Base-by-base conservation (phyloP, 2,113 vertebrate genomes). In the Microcebus ravelobensis region DNA sequence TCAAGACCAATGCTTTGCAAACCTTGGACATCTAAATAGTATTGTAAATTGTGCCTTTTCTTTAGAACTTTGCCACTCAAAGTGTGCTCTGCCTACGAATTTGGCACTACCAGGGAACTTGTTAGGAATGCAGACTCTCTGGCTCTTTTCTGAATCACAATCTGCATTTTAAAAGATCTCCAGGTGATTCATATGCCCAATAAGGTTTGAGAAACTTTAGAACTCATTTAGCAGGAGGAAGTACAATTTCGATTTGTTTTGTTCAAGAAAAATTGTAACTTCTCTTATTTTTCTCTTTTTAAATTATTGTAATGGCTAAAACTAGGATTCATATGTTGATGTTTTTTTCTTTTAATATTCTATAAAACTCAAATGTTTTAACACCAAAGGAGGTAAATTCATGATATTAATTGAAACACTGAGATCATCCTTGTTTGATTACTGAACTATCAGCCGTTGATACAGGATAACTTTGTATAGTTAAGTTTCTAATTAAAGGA, bases 211-310 rank as follows among this genome's bases (percentile, higher is more conserved):
- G 90, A 91, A 94, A 11, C 77, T 96, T 90, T 74, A 93, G 36
- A 89, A 68, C 27, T 93, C 55, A 67, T 14, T 4, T 84, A 80
- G 50, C 31, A 20, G 1, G 45, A 95, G 52, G 50, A 93, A 82
- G 67, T 94, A 85, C 94, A 95, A 87, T 94, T 34, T 65, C 91
- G 50, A 15, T 55, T 91, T 90, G 52, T 91, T 93, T 82, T 73
- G 45, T 87, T 59, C 12, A 89, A 84, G 90, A 96, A 97, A 84
- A 89, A 76, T 55, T 18, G 27, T 52, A 93, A 27, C 27, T 94
- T 89, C 20, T 90, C 10, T 93, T 77, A 90, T 57, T 92, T 97
- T 81, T 88, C 29, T 63, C 65, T 93, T 93, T 91, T 93, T 73
- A 65, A 94, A 74, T 89, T 87, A 45, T 45, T 82, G 11, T 96